Evolutionary conservation across 2,797 vertebrate genomes (phyloP), one percentile per base, ranked within the genome.

Genomic region (Streptopelia turtur): DNA sequence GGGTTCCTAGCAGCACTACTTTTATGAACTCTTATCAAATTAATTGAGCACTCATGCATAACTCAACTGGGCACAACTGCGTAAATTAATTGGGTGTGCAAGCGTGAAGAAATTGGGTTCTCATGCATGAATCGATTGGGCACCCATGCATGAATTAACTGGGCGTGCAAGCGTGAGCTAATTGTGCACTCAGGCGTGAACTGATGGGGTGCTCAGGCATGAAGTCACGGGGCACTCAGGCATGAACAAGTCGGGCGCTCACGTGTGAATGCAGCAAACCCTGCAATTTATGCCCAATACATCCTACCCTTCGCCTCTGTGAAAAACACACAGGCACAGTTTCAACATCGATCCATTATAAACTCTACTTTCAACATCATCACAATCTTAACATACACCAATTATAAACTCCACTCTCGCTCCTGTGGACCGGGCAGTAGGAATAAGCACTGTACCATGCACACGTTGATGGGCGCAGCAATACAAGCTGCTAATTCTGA

Each of bases 61-160:
- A 65, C 78, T 16, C 72, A 31, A 23, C 21, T 65, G 66, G 28
- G 65, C 50, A 31, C 83, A 81, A 64, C 84, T 43, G 71, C 14
- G 2, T 35, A 68, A 68, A 75, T 53, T 78, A 64, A 93, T 82
- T 30, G 43, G 56, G 28, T 30, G 0, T 50, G 63, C 78, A 27
- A 64, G 89, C 20, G 0, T 76, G 66, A 86, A 83, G 70, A 35
- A 71, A 43, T 37, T 25, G 72, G 22, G 65, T 69, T 75, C 91
- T 90, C 90, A 91, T 90, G 96, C 96, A 86, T 22, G 37, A 81
- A 79, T 52, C 7, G 0, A 55, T 16, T 11, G 77, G 76, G 94
- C 83, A 90, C 33, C 24, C 90, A 95, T 94, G 95, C 96, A 87
- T 30, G 49, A 81, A 91, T 25, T 45, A 57, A 87, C 59, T 8